phyloP scores from a whole-genome alignment of 2,797 vertebrate species.

The Pygocentrus nattereri region DNA sequence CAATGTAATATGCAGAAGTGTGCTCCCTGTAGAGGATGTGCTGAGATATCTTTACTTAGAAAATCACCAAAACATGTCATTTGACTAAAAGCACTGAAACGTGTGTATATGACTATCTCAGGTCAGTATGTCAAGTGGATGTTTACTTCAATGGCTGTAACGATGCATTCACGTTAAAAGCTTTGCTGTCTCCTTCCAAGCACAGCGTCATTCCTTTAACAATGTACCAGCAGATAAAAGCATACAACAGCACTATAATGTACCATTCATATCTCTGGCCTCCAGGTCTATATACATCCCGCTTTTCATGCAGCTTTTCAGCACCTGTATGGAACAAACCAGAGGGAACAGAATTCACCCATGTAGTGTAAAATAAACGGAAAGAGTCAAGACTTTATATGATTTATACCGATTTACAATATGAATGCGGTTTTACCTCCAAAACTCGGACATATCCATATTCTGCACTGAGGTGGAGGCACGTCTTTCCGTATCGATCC shows the following conservation, averaged over 20 bases:
- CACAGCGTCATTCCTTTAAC: too few relatives aligned
- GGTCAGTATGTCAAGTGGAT: too few relatives aligned
- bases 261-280: conserved; percentile 79
- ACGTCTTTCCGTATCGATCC: conserved; percentile 81
- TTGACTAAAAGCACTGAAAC: too few relatives aligned
- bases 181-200: too few relatives aligned
- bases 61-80: too few relatives aligned
- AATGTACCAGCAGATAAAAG: background rate
- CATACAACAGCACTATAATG: conserved; percentile 24
- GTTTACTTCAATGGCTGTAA: too few relatives aligned
- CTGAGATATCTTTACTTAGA: too few relatives aligned
- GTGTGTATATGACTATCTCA: too few relatives aligned
- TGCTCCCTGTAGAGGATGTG: too few relatives aligned
- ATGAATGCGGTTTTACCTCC: conserved; percentile 71
- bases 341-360: background rate
- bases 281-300: conserved; percentile 81
- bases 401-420: background rate
- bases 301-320: conserved; percentile 72
- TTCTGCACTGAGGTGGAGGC: conserved; percentile 86
- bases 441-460: conserved; percentile 82
- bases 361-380: background rate
- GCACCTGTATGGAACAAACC: conserved; percentile 73
- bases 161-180: too few relatives aligned
- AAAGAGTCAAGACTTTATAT: background rate
- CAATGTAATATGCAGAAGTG: too few relatives aligned